Conservation (phyloP, 2,797 vertebrate genomes). For the Denticeps clupeoides region DNA sequence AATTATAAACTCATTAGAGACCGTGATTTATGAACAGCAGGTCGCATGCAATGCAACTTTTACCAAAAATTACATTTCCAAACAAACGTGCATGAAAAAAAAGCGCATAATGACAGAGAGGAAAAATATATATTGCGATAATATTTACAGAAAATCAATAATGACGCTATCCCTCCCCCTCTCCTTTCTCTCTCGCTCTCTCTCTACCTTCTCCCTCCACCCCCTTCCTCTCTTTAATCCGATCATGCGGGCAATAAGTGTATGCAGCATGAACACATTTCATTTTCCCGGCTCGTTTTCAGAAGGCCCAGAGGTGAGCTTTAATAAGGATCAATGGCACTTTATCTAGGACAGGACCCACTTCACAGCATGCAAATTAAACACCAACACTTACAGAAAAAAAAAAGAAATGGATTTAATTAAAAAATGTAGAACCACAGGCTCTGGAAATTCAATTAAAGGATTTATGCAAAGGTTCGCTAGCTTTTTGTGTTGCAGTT, state of each 20-base stretch:
- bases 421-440: slow-evolving; percentile 99
- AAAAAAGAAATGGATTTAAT: slow-evolving; percentile 99
- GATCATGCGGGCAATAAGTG: slow-evolving; percentile 92
- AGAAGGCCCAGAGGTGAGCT: slow-evolving; percentile 97
- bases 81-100: slow-evolving; percentile 10
- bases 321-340: slow-evolving; percentile 99
- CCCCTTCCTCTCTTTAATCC: slow-evolving; percentile 65
- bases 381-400: slow-evolving; percentile 53
- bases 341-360: slow-evolving; percentile 96
- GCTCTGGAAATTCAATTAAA: slow-evolving; percentile 99
- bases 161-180: slow-evolving; percentile 43
- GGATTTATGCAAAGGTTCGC: slow-evolving; percentile 99
- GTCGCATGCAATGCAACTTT: slow-evolving; percentile 19
- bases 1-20: slow-evolving; percentile 17
- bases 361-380: slow-evolving; percentile 94
- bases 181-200: slow-evolving; percentile 24
- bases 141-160: slow-evolving; percentile 65
- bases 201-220: slow-evolving; percentile 36
- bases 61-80: slow-evolving; percentile 16
- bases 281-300: slow-evolving; percentile 98
- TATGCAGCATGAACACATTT: slow-evolving; percentile 97
- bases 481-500: slow-evolving; percentile 99
- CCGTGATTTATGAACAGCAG: slow-evolving; percentile 15
- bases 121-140: slow-evolving; percentile 68
- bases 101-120: slow-evolving; percentile 35